Base-by-base conservation (phyloP, 2,113 vertebrate genomes). In the Amphiprion percula region DNA sequence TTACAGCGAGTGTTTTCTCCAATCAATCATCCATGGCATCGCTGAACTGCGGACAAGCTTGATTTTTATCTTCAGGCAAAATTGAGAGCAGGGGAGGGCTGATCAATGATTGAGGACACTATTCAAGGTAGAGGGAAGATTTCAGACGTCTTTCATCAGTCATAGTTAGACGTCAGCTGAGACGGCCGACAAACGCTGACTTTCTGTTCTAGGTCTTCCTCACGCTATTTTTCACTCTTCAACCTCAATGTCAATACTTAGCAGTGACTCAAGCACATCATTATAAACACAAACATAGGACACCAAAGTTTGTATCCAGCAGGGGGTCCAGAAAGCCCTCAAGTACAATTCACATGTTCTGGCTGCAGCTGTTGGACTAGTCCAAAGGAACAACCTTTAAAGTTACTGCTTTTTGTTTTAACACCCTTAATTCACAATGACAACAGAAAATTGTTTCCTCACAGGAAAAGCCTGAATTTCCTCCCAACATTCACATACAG, bases 21-120 rank as follows among this genome's bases (percentile, higher is more conserved):
- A 61, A 89, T 89, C 74, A 79, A 79, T 89, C 84, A 84, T 77
- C 50, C 15, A 49, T 72, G 33, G 23, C 50, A 60, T 67, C 47
- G 65, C 39, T 73, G 55, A 88, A 84, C 66, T 72, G 63, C 14
- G n/a, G 53, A 76, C 70, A 39, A 41, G 53, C 58, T 56, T 68
- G 16, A 63, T 68, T 74, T 83, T 77, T 33, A 58, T 72, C 72
- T 79, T 75, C 19, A 12, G 49, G 55, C 49, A 12, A 62, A 75
- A 82, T 17, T 58, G 60, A 74, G 64, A 59, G 71, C 0, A 28
- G 16, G 44, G 60, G 30, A 78, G 24, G 39, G 65, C 19, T 65
- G 64, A 77, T 83, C 80, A 77, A 49, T 83, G 68, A 77, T 69
- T 68, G 59, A 80, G 72, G 59, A 71, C 63, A 44, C 58, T 49